phyloP scores from a whole-genome alignment of 2,888 invertebrate genomes.

The Blera fallax region DNA sequence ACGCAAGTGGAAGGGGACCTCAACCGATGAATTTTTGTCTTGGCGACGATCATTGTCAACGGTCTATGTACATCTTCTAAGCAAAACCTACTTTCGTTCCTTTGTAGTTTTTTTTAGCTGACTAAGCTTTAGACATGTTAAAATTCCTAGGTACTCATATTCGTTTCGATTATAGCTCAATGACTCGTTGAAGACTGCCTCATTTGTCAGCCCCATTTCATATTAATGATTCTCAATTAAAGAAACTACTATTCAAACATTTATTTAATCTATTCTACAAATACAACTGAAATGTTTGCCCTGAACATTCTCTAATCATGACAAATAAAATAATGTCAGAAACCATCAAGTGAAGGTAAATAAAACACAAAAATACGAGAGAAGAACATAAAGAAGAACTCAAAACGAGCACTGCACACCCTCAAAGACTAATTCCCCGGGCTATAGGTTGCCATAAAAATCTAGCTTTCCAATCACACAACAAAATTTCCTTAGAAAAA shows the following conservation, averaged over 20 bases:
- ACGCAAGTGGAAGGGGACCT: no score
- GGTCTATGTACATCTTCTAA: no score
- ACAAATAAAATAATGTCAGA: constrained; percentile 20
- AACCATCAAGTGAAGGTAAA: constrained; percentile 32
- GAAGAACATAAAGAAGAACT: constrained; percentile 21
- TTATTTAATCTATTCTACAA: constrained; percentile 13
- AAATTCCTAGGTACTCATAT: not conserved
- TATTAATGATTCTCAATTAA: constrained; percentile 19
- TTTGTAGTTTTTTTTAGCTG: no score
- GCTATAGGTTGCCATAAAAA: constrained; percentile 58
- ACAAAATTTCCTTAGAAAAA: constrained; percentile 11
- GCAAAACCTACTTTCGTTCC: no score
- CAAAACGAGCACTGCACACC: constrained; percentile 43
- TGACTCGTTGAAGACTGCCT: not conserved
- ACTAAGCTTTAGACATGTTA: no score
- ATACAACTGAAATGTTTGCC: constrained; percentile 10
- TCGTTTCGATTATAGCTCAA: not conserved
- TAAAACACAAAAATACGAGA: not conserved
- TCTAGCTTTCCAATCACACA: constrained; percentile 49
- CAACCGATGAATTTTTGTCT: no score
- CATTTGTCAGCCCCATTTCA: constrained; percentile 21
- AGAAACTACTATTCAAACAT: constrained; percentile 3
- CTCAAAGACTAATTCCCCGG: constrained; percentile 21
- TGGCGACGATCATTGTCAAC: no score
- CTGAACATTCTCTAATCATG: constrained; percentile 17